Base-by-base conservation (phyloP, 2,888 invertebrate genomes). In the Rapana venosa region DNA sequence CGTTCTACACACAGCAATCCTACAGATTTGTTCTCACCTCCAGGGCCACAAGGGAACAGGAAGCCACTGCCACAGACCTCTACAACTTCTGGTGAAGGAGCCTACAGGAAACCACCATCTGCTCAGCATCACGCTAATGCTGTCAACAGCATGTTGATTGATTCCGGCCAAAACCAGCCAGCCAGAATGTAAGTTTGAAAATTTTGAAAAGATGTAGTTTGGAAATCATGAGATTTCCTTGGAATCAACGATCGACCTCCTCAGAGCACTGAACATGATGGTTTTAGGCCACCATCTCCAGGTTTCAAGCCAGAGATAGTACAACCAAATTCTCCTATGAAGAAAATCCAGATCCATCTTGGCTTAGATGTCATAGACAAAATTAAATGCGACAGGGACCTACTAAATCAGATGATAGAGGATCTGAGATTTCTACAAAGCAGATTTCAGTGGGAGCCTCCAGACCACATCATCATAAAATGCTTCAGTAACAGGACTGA, bases 391-490 rank as follows among this genome's bases (percentile, higher is more conserved):
- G 61, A 86, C 66, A 1, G 1, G 1, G 0, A 20, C 1, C 22
- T 66, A 32, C 35, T 86, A 0, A 30, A 22, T 32, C 5, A 32
- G 86, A 6, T 66, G 30, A 22, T 58, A 56, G 15, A 0, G 20
- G n/a, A 5, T 20, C 2, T 56, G 22, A 86, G 30, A 66, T 66
- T 32, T 66, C 20, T 86, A 35, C 30, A 74, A 17, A 36, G 36
- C 22, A 87, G 17, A 47, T 87, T 30, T 74, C 47, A n/a, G 11
- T 87, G 70, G 70, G 35, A 74, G 32, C 74, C 13, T 35, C 87
- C 87, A n/a, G 87, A 87, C 26, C 47, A 74, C 22, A 87, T 87
- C 20, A 22, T n/a, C n/a, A 47, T 87, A 26, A 87, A 26, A 36
- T 85, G 26, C 66, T 20, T n/a, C 17, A 17, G 22, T 17, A 61